phyloP scores from a whole-genome alignment of 2,888 invertebrate genomes.

The Nezara viridula region DNA sequence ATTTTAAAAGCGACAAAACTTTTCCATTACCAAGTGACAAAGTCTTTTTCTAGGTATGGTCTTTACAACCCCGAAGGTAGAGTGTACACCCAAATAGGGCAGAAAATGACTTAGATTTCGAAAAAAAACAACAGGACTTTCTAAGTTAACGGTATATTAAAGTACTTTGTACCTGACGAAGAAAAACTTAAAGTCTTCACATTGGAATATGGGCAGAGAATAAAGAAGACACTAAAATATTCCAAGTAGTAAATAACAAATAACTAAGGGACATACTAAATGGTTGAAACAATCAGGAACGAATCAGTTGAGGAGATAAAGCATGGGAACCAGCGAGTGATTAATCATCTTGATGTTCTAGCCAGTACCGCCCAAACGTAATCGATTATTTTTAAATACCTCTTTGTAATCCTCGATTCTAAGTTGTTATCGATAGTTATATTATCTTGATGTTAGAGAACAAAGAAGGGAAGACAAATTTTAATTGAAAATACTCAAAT shows the following conservation, averaged over 20 bases:
- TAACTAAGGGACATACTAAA: background rate
- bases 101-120: background rate
- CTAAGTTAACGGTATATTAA: background rate
- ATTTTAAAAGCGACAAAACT: background rate
- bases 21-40: background rate
- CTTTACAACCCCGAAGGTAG: background rate
- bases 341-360: background rate
- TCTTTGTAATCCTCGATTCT: background rate
- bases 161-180: background rate
- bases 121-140: background rate
- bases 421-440: background rate
- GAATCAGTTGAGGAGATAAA: background rate
- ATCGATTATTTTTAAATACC: conserved; percentile 25
- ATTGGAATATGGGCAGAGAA: background rate
- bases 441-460: background rate
- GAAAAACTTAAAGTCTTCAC: background rate
- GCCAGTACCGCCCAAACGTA: background rate
- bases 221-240: background rate
- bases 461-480: background rate
- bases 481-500: background rate
- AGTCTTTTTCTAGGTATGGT: background rate
- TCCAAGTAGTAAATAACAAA: conserved; percentile 9
- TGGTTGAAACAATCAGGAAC: conserved; percentile 5
- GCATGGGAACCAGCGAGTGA: background rate
- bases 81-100: background rate